Evolutionary conservation across 2,113 vertebrate genomes (phyloP).

Genomic region (Eira barbara): DNA sequence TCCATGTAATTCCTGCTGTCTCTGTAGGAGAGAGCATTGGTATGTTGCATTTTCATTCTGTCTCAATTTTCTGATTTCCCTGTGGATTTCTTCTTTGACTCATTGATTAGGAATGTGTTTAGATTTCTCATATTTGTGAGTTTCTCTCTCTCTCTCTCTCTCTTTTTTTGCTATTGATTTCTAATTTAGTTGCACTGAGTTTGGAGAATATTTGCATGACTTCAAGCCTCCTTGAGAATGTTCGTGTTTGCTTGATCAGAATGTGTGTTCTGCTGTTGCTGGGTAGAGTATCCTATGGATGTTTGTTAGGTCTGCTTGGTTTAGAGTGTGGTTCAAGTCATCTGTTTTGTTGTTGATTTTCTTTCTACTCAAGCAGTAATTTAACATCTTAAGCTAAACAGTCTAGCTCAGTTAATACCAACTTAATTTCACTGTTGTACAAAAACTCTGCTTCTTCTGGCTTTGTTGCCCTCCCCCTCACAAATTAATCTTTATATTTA

Average conservation of each 20-base stretch:
- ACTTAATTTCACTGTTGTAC: background rate
- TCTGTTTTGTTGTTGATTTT: background rate
- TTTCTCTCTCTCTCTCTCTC: background rate
- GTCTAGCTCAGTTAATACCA: background rate
- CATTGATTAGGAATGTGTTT: background rate
- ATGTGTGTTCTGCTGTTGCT: background rate
- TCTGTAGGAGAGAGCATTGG: background rate
- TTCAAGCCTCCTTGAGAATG: background rate
- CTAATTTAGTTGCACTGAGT: background rate
- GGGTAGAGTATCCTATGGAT: background rate
- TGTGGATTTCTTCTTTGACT: background rate
- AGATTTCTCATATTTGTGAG: background rate
- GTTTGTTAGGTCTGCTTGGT: background rate
- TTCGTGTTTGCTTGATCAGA: background rate
- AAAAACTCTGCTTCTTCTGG: background rate
- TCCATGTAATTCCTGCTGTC: background rate
- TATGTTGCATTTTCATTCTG: background rate
- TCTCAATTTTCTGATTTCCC: background rate
- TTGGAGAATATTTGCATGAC: background rate
- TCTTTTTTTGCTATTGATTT: background rate
- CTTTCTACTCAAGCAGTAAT: background rate
- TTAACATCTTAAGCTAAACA: background rate
- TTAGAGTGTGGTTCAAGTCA: background rate
- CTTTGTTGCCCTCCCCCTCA: background rate
- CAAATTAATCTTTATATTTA: background rate